Base-by-base conservation (phyloP, 1,140 invertebrate genomes). In the Ceratosolen fusciceps region DNA sequence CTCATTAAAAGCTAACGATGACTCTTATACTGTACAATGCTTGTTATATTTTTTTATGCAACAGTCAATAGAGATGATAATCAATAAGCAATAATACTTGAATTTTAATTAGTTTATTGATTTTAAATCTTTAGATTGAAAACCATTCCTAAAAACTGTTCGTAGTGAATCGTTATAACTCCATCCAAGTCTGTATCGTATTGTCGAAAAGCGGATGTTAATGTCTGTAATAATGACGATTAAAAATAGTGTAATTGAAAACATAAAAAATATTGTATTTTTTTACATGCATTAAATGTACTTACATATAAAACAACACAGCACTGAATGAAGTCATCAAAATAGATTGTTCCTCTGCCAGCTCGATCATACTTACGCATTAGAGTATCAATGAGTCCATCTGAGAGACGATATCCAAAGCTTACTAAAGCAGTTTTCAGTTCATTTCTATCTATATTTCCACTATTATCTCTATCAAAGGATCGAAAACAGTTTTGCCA, bases 251-350 rank as follows among this genome's bases (percentile, higher is more conserved):
- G n/a, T 73, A 37, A 79, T 2, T 52, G 4, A 71, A 43, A 71
- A n/a, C n/a, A 26, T 54, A 52, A 10, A 54, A 52, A 31, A 52
- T 34, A 71, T 39, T 43, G 0, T 73, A 37, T 56, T n/a, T 2
- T 54, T 31, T 74, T 79, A 75, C 2, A 24, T 65, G 2, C 19
- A 4, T n/a, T 65, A 73, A 54, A 77, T 71, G 81, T 87, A 94
- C 95, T 96, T 92, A 98, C 97, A 92, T 98, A 95, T 82, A 99
- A 90, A 16, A 97, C 94, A 79, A 99, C 93, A 88, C 97, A 98
- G 85, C 96, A 98, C 88, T 99, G 98, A 84, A 99, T 99, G 86
- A 99, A 99, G 91, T 99, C 98, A 92, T 99, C 98, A 92, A 99
- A 99, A 43, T 97, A 93, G 83, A 99, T 96, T 0, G 94, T 96